Evolutionary conservation across 2,113 vertebrate genomes (phyloP).

Genomic region (Myrmecobius fasciatus): DNA sequence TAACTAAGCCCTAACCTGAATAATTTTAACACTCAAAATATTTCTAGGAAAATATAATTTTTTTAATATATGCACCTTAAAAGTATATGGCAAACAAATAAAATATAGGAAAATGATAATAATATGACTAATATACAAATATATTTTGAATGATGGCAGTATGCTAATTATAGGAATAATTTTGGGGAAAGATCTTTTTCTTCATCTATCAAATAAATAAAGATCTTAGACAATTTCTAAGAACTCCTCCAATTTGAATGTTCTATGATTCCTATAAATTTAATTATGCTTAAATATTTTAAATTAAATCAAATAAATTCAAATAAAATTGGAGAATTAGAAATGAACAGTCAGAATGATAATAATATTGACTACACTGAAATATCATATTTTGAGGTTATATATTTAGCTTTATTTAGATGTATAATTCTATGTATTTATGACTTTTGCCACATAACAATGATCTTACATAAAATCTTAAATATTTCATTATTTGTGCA

Average conservation of each 20-base stretch:
- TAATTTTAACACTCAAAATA: conserved; percentile 16
- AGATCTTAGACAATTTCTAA: background rate
- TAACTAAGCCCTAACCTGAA: background rate
- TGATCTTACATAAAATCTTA: background rate
- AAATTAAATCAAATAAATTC: background rate
- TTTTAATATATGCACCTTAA: background rate
- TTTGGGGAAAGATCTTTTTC: background rate
- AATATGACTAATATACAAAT: background rate
- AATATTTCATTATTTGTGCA: background rate
- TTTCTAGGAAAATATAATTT: background rate
- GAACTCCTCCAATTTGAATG: background rate
- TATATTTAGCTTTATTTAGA: conserved; percentile 12
- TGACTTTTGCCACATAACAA: background rate
- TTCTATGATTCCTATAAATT: background rate
- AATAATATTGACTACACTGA: background rate
- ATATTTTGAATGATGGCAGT: background rate
- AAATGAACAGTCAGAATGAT: background rate
- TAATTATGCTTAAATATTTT: background rate
- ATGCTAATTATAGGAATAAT: background rate
- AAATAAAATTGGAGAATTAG: conserved; percentile 3
- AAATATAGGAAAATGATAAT: background rate
- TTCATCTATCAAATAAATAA: background rate
- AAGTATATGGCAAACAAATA: conserved; percentile 20
- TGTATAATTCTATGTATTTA: background rate
- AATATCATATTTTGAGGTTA: background rate